These are phyloP conservation scores for Philonicus albiceps DNA, from an alignment of 2,888 invertebrate species.

Conservation along the genomic window DNA sequence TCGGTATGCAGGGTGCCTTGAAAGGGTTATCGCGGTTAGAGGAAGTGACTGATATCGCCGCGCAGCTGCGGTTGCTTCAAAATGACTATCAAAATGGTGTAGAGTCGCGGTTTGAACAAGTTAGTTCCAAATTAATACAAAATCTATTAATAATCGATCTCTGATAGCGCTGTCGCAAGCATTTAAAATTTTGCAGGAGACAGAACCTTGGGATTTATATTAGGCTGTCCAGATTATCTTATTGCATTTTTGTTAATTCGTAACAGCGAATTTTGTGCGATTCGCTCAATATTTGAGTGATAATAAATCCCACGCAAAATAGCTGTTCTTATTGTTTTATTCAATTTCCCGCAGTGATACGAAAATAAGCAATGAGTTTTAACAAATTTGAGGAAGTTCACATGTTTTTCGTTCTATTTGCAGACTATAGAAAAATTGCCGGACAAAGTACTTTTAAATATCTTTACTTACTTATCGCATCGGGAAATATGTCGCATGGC, in stretches of 20 bases:
- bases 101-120: neutral
- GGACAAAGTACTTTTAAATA: conserved; percentile 92
- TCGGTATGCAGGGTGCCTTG: neutral
- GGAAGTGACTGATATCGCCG: neutral
- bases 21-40: neutral
- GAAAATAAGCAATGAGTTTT: neutral
- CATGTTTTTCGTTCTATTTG: conserved; percentile 54
- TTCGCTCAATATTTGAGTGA: neutral
- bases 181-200: neutral
- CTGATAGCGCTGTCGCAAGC: neutral
- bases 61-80: neutral
- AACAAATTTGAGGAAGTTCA: neutral
- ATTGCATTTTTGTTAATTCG: neutral
- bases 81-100: neutral
- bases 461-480: conserved; percentile 93
- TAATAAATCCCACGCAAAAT: neutral
- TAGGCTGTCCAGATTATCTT: neutral
- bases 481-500: conserved; percentile 94
- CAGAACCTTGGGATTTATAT: neutral
- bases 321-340: neutral
- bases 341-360: neutral
- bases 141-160: neutral
- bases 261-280: neutral
- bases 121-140: neutral
- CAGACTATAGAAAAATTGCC: conserved; percentile 97